Conservation (phyloP, 2,888 invertebrate species). For the Piscicola geometra region DNA sequence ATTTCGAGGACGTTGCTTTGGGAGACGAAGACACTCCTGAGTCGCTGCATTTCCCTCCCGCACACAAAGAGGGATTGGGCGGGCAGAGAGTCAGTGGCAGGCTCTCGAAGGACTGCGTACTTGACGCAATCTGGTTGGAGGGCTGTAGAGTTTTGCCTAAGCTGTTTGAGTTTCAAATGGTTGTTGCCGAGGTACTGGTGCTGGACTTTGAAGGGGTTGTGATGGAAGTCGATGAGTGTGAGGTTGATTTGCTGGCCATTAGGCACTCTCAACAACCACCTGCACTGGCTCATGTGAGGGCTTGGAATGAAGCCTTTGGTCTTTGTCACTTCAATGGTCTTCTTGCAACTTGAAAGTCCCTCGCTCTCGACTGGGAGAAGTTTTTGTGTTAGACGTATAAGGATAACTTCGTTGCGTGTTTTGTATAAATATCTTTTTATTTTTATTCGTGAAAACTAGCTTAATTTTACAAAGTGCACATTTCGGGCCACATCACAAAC, state of each 20-base stretch:
- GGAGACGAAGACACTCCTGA: constrained; percentile 5
- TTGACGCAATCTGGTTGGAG: background rate
- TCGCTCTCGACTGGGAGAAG: constrained; percentile 23
- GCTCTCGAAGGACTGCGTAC: constrained; percentile 18
- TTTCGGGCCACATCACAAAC: no score
- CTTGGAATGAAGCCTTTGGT: background rate
- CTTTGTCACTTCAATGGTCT: background rate
- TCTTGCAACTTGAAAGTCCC: constrained; percentile 6
- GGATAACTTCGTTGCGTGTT: no score
- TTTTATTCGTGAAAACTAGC: no score
- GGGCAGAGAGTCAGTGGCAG: background rate
- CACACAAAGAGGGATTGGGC: background rate
- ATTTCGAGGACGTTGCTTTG: constrained; percentile 14
- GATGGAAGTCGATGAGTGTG: constrained; percentile 20
- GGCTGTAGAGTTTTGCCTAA: background rate
- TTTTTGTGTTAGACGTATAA: no score
- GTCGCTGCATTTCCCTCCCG: constrained; percentile 7
- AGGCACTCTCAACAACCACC: background rate
- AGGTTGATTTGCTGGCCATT: constrained; percentile 15
- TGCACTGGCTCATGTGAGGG: constrained; percentile 13
- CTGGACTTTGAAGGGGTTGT: constrained; percentile 7
- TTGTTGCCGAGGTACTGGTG: constrained; percentile 14
- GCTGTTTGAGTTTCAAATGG: background rate
- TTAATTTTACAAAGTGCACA: no score
- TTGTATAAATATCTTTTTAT: no score